A percentile compares a stretch with the other conserved stretches of the same genome.
Evolutionary conservation across 1,140 invertebrate species (phyloP).

Genomic region (Proctacanthus coquilletti): DNA sequence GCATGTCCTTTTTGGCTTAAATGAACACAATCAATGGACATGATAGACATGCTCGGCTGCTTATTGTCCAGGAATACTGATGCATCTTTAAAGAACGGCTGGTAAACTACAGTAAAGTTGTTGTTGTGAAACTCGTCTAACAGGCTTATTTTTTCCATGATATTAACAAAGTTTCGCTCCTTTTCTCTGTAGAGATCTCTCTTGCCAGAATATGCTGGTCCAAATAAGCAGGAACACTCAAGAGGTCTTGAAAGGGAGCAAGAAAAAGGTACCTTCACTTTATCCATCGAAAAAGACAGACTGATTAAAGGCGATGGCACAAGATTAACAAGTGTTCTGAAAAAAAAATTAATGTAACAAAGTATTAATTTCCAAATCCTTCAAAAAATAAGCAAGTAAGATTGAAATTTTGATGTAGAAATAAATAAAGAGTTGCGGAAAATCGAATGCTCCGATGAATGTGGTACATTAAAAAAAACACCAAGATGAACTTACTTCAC

Average conservation of each 20-base stretch:
- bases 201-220: constrained; percentile 8
- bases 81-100: constrained; percentile 31
- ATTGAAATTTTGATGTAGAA: no score
- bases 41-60: constrained; percentile 35
- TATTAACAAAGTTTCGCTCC: constrained; percentile 6
- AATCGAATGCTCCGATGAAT: no score
- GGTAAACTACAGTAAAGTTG: constrained; percentile 44
- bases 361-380: no score
- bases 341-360: constrained; percentile 2
- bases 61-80: constrained; percentile 23
- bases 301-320: constrained; percentile 33
- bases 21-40: constrained; percentile 52
- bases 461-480: no score
- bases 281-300: constrained; percentile 5
- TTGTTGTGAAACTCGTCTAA: constrained; percentile 4
- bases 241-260: constrained; percentile 20
- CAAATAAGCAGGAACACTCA: constrained; percentile 33
- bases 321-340: constrained; percentile 38
- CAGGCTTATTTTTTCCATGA: constrained; percentile 7
- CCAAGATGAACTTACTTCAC: no score
- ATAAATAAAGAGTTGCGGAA: no score
- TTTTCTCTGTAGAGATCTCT: constrained; percentile 2
- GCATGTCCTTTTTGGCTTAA: constrained; percentile 42
- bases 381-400: no score
- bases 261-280: constrained; percentile 9